A percentile compares a stretch with the other conserved stretches of the same genome.
Conservation (phyloP, 2,888 invertebrate species). For the Heliconius cydno region DNA sequence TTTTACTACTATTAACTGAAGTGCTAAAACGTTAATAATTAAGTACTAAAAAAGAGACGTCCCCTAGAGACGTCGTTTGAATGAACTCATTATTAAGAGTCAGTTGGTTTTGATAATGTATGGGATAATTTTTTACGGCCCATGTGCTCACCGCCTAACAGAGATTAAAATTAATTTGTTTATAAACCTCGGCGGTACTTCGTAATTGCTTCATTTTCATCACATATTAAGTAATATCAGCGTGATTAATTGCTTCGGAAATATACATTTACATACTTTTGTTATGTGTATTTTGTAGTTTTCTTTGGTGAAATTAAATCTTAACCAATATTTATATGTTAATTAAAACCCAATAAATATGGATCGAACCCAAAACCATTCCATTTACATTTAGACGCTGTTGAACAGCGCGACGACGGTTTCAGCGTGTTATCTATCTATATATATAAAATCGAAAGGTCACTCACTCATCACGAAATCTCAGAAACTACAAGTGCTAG, state of each 20-base stretch:
- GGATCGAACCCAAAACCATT: too few species aligned
- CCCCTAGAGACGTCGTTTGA: constrained; percentile 1
- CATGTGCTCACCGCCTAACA: background rate
- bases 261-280: background rate
- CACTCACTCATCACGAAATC: too few species aligned
- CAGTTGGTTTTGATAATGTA: background rate
- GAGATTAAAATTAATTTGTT: constrained; percentile 16
- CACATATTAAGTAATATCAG: background rate
- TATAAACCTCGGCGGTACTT: background rate
- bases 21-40: background rate
- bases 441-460: too few species aligned
- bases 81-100: constrained; percentile 2
- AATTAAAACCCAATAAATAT: too few species aligned
- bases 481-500: too few species aligned
- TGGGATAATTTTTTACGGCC: constrained; percentile 7
- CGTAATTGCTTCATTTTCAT: constrained; percentile 18
- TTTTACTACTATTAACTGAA: background rate
- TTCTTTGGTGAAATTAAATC: background rate
- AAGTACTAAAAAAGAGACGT: background rate
- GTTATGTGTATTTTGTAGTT: background rate
- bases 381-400: too few species aligned
- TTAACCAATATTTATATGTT: too few species aligned
- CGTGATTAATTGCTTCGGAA: constrained; percentile 10
- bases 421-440: background rate
- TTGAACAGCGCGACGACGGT: too few species aligned